Evolutionary conservation across 2,888 invertebrate genomes (phyloP).

Genomic region (Campoplex capitator): DNA sequence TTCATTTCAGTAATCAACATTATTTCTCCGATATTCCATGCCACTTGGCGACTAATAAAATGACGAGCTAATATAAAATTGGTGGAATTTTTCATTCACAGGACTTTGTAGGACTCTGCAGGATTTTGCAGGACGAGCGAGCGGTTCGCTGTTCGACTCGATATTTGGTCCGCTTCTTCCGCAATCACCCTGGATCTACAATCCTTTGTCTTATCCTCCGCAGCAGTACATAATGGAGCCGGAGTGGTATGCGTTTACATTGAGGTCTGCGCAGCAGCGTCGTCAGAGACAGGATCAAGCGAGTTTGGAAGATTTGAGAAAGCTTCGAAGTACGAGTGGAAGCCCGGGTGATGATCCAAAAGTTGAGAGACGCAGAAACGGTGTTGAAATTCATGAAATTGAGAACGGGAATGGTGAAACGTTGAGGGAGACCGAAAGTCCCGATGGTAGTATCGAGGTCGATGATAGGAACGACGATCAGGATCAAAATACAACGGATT

Average conservation of each 20-base stretch:
- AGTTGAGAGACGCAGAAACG: conserved; percentile 74
- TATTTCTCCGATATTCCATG: neutral
- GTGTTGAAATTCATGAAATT: conserved; percentile 65
- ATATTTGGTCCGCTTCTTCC: conserved; percentile 83
- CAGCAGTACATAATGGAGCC: conserved; percentile 82
- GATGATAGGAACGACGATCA: conserved; percentile 80
- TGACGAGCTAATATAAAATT: neutral
- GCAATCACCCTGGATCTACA: conserved; percentile 83
- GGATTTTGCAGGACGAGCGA: conserved; percentile 75
- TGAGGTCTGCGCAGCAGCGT: conserved; percentile 83
- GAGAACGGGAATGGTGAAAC: conserved; percentile 70
- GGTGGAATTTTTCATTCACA: conserved; percentile 61
- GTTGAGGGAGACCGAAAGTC: conserved; percentile 78
- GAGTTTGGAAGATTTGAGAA: conserved; percentile 80
- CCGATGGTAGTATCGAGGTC: conserved; percentile 83
- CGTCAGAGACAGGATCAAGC: conserved; percentile 81
- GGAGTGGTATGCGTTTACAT: conserved; percentile 83
- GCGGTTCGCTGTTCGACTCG: conserved; percentile 82
- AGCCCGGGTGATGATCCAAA: conserved; percentile 79
- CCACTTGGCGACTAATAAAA: too few species aligned
- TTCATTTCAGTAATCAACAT: neutral
- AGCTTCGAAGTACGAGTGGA: conserved; percentile 77
- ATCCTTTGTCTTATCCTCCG: conserved; percentile 81
- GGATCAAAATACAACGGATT: conserved; percentile 74
- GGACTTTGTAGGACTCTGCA: conserved; percentile 80